phyloP scores from a whole-genome alignment of 2,113 vertebrate genomes.

The Pelecanus crispus region DNA sequence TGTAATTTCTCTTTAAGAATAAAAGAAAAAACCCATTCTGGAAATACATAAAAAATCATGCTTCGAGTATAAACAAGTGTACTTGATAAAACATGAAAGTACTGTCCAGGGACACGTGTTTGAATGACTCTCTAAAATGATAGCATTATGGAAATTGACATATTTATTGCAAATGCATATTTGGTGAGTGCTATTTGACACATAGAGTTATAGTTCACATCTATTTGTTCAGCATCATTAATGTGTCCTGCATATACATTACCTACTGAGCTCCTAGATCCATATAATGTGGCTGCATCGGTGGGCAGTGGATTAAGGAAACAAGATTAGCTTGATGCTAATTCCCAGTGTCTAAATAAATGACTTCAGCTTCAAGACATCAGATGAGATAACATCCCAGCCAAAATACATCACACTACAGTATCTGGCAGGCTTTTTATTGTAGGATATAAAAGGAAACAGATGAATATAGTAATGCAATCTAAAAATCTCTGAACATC shows the following conservation, averaged over 20 bases:
- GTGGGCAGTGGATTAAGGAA: constrained; percentile 40
- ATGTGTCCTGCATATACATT: not conserved
- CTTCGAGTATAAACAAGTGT: not conserved
- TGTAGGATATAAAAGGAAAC: constrained; percentile 36
- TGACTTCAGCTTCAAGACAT: constrained; percentile 45
- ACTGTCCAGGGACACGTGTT: not conserved
- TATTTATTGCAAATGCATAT: constrained; percentile 6
- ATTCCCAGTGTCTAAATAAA: constrained; percentile 40
- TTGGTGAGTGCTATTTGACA: constrained; percentile 2
- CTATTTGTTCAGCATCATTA: not conserved
- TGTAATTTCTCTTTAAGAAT: not conserved
- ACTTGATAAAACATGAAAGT: not conserved
- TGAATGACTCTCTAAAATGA: constrained; percentile 1
- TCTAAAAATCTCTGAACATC: constrained; percentile 45
- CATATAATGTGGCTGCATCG: not conserved
- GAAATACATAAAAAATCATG: not conserved
- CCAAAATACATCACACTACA: not conserved
- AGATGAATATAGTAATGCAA: constrained; percentile 25
- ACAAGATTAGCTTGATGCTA: constrained; percentile 19
- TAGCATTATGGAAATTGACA: not conserved
- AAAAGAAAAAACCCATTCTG: not conserved
- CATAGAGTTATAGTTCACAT: not conserved
- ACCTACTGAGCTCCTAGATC: not conserved
- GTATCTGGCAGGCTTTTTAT: not conserved
- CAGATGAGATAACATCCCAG: constrained; percentile 27